A percentile compares a stretch with the other conserved stretches of the same genome.
Evolutionary conservation across 1,140 invertebrate species (phyloP).

Genomic region (Zaprionus nigranus): DNA sequence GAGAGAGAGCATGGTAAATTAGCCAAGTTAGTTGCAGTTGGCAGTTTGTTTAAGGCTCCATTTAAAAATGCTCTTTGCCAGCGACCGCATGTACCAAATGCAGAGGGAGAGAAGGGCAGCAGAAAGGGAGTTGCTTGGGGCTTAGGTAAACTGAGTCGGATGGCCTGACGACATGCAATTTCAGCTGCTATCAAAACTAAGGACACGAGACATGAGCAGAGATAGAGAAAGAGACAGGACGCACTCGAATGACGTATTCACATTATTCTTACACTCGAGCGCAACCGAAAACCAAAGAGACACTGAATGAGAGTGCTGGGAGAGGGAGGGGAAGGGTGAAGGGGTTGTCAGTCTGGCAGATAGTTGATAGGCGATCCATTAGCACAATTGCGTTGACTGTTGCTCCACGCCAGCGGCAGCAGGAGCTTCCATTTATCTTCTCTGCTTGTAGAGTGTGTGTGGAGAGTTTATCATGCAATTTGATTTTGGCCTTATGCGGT

Average conservation of each 20-base stretch:
- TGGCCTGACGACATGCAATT: slow-evolving; percentile 63
- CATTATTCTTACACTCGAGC: slow-evolving; percentile 64
- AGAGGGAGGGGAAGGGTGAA: background rate
- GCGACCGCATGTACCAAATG: background rate
- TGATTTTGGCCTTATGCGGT: slow-evolving; percentile 59
- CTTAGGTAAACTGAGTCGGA: slow-evolving; percentile 58
- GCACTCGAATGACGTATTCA: slow-evolving; percentile 51
- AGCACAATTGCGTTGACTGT: slow-evolving; percentile 63
- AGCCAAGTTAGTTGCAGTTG: slow-evolving; percentile 46
- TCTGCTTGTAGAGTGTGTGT: slow-evolving; percentile 20
- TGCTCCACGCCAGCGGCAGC: slow-evolving; percentile 16
- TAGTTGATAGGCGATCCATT: slow-evolving; percentile 65
- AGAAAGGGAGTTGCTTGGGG: background rate
- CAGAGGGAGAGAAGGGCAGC: background rate
- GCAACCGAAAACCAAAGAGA: slow-evolving; percentile 46
- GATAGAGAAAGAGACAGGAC: background rate
- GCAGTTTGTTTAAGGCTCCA: slow-evolving; percentile 40
- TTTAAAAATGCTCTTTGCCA: slow-evolving; percentile 66
- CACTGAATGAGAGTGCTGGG: background rate
- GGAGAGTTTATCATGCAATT: slow-evolving; percentile 56
- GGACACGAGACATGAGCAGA: slow-evolving; percentile 8
- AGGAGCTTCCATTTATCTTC: slow-evolving; percentile 68
- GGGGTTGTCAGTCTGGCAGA: slow-evolving; percentile 16
- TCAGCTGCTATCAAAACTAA: slow-evolving; percentile 15
- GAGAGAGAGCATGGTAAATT: slow-evolving; percentile 63